Percentiles rank a stretch among this genome's conserved stretches.
phyloP scores from a whole-genome alignment of 2,888 invertebrate species.

The Cybosia mesomella region DNA sequence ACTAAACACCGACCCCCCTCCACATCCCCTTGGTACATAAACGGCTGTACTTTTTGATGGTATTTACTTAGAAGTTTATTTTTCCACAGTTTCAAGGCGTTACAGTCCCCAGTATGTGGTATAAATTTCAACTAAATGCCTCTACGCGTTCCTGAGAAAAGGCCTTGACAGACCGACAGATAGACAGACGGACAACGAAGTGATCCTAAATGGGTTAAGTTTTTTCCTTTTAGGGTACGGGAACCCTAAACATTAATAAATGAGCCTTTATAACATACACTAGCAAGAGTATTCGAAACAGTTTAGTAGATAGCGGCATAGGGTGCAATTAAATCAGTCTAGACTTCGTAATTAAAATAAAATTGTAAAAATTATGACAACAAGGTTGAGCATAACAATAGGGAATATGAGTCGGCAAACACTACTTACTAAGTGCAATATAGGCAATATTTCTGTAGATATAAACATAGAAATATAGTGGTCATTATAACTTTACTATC shows the following conservation, averaged over 20 bases:
- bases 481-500: not conserved
- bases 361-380: constrained; percentile 50
- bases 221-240: too few species aligned
- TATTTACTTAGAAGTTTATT: too few species aligned
- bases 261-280: constrained; percentile 19
- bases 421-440: not conserved
- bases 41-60: too few species aligned
- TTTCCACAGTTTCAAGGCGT: too few species aligned
- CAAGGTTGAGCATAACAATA: not conserved
- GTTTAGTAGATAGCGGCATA: constrained; percentile 46
- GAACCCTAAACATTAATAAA: constrained; percentile 29
- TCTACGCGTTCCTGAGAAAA: too few species aligned
- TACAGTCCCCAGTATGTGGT: too few species aligned
- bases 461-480: not conserved
- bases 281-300: constrained; percentile 18
- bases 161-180: too few species aligned
- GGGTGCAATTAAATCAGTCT: constrained; percentile 47
- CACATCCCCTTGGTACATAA: too few species aligned
- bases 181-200: too few species aligned
- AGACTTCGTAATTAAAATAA: constrained; percentile 50
- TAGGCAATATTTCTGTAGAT: not conserved
- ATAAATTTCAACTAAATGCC: too few species aligned
- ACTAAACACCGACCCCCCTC: too few species aligned
- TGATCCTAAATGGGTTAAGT: too few species aligned
- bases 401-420: not conserved